phyloP scores from a whole-genome alignment of 2,113 vertebrate species.

The Syrmaticus mikado region DNA sequence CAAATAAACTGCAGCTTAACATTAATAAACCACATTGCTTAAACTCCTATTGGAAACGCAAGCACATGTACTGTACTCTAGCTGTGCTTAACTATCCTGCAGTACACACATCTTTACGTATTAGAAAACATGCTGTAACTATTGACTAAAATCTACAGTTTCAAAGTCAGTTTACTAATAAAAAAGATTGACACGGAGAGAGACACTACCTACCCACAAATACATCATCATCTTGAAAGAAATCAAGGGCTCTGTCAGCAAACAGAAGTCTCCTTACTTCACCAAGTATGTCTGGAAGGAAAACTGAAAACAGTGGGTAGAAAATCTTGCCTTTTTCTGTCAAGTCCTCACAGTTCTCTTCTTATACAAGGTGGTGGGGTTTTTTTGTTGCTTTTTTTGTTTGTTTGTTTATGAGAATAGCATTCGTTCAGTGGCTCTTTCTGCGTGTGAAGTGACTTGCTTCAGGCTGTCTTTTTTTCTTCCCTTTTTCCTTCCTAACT shows the following conservation, averaged over 20 bases:
- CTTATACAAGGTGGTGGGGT: slow-evolving; percentile 65
- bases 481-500: slow-evolving; percentile 67
- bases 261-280: slow-evolving; percentile 84
- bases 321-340: slow-evolving; percentile 82
- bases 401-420: slow-evolving; percentile 82
- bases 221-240: slow-evolving; percentile 94
- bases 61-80: slow-evolving; percentile 26
- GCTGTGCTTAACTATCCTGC: slow-evolving; percentile 32
- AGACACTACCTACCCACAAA: slow-evolving; percentile 91
- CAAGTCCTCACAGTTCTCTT: slow-evolving; percentile 82
- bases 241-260: slow-evolving; percentile 82
- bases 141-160: slow-evolving; percentile 58
- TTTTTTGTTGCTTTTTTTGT: slow-evolving; percentile 61
- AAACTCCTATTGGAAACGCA: slow-evolving; percentile 60
- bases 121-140: slow-evolving; percentile 44
- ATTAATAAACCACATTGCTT: slow-evolving; percentile 64
- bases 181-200: slow-evolving; percentile 77
- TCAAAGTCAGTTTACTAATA: slow-evolving; percentile 74
- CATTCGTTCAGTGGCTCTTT: slow-evolving; percentile 83
- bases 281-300: slow-evolving; percentile 85
- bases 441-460: slow-evolving; percentile 81
- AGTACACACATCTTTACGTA: slow-evolving; percentile 48
- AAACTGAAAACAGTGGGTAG: slow-evolving; percentile 82
- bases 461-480: slow-evolving; percentile 77
- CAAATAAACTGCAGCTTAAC: slow-evolving; percentile 70